A percentile compares a stretch with the other conserved stretches of the same genome.
Conservation (phyloP, 35 echinoderm and acorn worm genomes). For the Lytechinus pictus region DNA sequence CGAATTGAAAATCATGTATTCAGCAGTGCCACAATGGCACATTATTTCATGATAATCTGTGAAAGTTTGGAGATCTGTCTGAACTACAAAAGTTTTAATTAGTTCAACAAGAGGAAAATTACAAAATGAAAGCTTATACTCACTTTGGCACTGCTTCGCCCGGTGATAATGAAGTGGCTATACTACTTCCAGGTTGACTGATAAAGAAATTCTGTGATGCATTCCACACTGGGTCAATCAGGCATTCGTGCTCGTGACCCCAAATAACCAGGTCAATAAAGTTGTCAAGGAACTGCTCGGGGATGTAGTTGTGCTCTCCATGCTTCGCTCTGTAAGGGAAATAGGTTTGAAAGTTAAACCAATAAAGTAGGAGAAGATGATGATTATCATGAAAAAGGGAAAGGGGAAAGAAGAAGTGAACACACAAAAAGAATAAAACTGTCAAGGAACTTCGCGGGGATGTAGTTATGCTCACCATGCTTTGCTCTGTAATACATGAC, state of each 20-base stretch:
- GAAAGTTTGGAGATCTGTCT: no score
- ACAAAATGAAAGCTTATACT: neutral
- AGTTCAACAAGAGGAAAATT: no score
- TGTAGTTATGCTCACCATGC: conserved; percentile 89
- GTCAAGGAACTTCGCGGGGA: conserved; percentile 85
- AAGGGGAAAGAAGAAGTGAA: no score
- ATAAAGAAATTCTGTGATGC: conserved; percentile 83
- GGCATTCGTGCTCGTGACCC: conserved; percentile 98
- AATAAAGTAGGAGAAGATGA: no score
- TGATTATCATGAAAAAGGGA: no score
- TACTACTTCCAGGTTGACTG: conserved; percentile 95
- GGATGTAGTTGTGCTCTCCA: conserved; percentile 92
- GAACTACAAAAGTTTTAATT: no score
- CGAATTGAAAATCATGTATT: no score
- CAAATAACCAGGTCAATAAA: conserved; percentile 95
- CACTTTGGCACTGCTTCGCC: conserved; percentile 91
- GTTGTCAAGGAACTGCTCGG: conserved; percentile 88
- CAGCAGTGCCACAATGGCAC: no score
- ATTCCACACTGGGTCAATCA: conserved; percentile 86
- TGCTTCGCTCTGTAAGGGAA: conserved; percentile 73
- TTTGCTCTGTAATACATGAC: conserved; percentile 83
- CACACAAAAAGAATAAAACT: conserved; percentile 58
- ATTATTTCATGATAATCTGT: no score
- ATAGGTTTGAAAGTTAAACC: no score
- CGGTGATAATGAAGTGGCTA: conserved; percentile 87